Evolutionary conservation across 2,113 vertebrate genomes (phyloP).

Genomic region (Saccopteryx leptura): DNA sequence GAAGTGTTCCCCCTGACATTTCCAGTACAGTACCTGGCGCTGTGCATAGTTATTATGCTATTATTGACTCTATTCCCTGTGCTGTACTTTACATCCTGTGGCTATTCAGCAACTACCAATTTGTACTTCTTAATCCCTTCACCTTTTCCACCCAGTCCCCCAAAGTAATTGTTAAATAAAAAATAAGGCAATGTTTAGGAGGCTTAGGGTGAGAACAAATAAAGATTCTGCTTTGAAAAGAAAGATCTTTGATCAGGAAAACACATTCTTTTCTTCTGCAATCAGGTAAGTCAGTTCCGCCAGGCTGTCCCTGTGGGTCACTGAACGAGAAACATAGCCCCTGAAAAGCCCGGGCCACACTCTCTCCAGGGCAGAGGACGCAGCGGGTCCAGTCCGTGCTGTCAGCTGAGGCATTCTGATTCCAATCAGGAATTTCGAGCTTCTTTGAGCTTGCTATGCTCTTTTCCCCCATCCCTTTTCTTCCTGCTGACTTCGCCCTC

Average conservation of each 20-base stretch:
- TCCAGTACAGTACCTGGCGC: neutral
- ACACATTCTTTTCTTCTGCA: conserved; percentile 17
- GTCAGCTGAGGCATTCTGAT: conserved; percentile 47
- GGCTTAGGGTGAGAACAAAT: neutral
- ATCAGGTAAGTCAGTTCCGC: neutral
- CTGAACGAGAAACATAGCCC: conserved; percentile 1
- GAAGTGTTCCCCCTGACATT: neutral
- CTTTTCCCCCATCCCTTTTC: neutral
- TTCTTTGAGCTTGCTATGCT: conserved; percentile 32
- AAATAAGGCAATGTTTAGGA: neutral
- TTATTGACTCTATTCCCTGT: neutral
- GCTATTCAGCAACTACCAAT: neutral
- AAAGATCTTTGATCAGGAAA: neutral
- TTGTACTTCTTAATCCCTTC: neutral
- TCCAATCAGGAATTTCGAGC: conserved; percentile 57
- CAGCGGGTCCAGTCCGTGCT: conserved; percentile 33
- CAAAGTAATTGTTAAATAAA: neutral
- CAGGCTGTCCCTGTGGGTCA: neutral
- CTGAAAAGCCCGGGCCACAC: conserved; percentile 39
- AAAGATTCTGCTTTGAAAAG: conserved; percentile 9
- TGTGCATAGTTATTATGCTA: neutral
- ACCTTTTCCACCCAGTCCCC: neutral
- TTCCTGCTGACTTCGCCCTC: conserved; percentile 51
- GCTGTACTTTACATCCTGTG: neutral
- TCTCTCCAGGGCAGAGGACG: neutral